These are phyloP conservation scores for Mionectes olivaceus DNA, from an alignment of 2,797 vertebrate species.

Conservation along the genomic window DNA sequence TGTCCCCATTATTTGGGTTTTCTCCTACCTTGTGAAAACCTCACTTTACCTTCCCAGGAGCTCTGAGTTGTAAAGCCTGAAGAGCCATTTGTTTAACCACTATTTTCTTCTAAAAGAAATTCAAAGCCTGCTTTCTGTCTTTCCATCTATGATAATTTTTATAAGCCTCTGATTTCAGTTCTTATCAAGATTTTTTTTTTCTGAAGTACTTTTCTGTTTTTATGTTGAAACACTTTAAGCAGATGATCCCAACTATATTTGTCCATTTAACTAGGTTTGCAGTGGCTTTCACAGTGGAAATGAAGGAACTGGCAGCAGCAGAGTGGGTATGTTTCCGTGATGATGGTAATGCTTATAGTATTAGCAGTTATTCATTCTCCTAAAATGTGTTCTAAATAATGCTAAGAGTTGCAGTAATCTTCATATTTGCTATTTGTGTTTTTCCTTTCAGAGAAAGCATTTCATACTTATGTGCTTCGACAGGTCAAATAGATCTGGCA, in stretches of 20 bases:
- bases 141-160: not conserved
- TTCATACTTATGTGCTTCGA: not conserved
- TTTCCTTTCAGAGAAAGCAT: not conserved
- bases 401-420: not conserved
- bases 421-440: not conserved
- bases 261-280: constrained; percentile 83
- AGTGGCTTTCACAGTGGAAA: constrained; percentile 88
- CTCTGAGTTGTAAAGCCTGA: not conserved
- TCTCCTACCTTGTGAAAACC: not conserved
- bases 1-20: not conserved
- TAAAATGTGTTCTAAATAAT: not conserved
- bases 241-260: constrained; percentile 26
- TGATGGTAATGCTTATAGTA: not conserved
- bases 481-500: not conserved
- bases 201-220: not conserved
- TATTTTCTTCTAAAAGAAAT: not conserved
- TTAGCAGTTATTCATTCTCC: not conserved
- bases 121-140: not conserved
- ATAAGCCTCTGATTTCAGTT: not conserved
- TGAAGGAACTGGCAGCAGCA: constrained; percentile 85
- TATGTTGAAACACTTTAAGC: not conserved
- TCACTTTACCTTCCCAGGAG: not conserved
- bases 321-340: constrained; percentile 84
- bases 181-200: not conserved
- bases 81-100: not conserved